phyloP scores from a whole-genome alignment of 2,113 vertebrate species.

The Sceloporus undulatus region DNA sequence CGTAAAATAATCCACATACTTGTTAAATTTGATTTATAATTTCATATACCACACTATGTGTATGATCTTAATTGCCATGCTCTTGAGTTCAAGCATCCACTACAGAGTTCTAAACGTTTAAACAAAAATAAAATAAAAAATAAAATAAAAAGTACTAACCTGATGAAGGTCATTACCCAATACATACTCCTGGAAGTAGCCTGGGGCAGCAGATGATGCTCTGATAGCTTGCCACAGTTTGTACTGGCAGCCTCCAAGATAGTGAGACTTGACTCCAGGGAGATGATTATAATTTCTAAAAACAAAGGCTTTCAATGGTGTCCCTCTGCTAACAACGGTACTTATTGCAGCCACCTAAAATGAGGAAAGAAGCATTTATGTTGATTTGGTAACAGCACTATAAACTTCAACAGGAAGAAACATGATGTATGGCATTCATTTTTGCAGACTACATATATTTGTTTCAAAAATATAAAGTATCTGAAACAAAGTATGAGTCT shows the following conservation, averaged over 20 bases:
- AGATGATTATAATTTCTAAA: slow-evolving; percentile 96
- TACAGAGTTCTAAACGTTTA: slow-evolving; percentile 7
- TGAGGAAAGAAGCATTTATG: background rate
- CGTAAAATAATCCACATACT: background rate
- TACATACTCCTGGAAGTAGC: slow-evolving; percentile 94
- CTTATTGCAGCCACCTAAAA: slow-evolving; percentile 93
- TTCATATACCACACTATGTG: background rate
- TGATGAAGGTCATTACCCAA: slow-evolving; percentile 93
- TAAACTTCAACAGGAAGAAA: background rate
- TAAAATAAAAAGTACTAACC: slow-evolving; percentile 74
- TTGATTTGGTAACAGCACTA: background rate
- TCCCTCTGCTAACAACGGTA: slow-evolving; percentile 92
- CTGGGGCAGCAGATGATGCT: slow-evolving; percentile 93
- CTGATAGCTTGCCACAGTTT: slow-evolving; percentile 95
- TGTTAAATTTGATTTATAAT: background rate
- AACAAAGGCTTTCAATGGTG: slow-evolving; percentile 91
- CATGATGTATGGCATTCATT: background rate
- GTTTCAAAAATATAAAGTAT: background rate
- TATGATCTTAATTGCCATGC: background rate
- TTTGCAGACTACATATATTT: background rate
- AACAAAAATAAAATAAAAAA: slow-evolving; percentile 27
- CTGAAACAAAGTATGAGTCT: background rate
- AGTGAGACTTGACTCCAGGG: slow-evolving; percentile 91
- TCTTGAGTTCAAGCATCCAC: background rate
- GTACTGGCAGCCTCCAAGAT: slow-evolving; percentile 92